A percentile compares a stretch with the other conserved stretches of the same genome.
Conservation (phyloP, 2,888 invertebrate genomes). For the Drosophila koepferae region DNA sequence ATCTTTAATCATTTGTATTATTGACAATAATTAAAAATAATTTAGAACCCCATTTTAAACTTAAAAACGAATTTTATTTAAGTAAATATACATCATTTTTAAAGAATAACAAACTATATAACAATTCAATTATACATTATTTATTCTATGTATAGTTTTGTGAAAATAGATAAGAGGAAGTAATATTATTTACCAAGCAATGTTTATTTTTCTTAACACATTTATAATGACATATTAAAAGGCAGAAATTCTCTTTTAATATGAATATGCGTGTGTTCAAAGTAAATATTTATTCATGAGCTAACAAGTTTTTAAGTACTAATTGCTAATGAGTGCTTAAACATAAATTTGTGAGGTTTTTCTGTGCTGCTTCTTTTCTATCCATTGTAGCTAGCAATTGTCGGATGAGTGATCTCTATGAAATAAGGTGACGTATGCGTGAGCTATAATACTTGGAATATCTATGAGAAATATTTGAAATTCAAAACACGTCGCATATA, state of each 20-base stretch:
- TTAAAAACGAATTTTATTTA: neutral
- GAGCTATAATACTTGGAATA: slow-evolving; percentile 14
- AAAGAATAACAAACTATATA: neutral
- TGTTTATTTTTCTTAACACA: slow-evolving; percentile 6
- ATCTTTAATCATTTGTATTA: no score
- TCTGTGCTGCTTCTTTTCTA: slow-evolving; percentile 19
- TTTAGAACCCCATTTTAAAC: no score
- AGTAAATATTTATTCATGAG: slow-evolving; percentile 43
- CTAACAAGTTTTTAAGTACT: slow-evolving; percentile 41
- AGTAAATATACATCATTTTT: neutral
- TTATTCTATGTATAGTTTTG: neutral
- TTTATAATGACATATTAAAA: slow-evolving; percentile 30
- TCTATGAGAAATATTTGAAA: slow-evolving; percentile 35
- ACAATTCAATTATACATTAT: neutral
- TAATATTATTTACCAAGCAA: slow-evolving; percentile 19
- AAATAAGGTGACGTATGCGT: slow-evolving; percentile 28
- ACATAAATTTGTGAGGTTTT: slow-evolving; percentile 16
- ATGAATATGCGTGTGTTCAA: neutral
- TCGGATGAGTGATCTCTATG: slow-evolving; percentile 48
- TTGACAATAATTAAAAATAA: no score
- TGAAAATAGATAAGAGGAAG: slow-evolving; percentile 12
- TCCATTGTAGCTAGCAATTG: slow-evolving; percentile 39
- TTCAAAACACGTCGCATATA: slow-evolving; percentile 43
- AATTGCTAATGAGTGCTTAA: slow-evolving; percentile 24
- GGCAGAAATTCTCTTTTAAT: slow-evolving; percentile 9